phyloP scores from a whole-genome alignment of 2,797 vertebrate genomes.

The Poeciliopsis gracilis region DNA sequence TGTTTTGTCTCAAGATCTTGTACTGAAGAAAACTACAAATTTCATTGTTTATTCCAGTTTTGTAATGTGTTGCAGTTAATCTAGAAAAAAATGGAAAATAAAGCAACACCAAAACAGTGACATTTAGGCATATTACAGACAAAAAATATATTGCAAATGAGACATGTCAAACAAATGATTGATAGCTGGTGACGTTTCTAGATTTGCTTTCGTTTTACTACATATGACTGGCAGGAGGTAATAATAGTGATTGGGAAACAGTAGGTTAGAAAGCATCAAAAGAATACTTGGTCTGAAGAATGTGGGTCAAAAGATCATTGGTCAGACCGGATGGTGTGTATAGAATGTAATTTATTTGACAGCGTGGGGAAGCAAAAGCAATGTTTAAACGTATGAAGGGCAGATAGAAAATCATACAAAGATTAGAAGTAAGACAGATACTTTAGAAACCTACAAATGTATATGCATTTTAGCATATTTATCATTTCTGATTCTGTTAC shows the following conservation, averaged over 20 bases:
- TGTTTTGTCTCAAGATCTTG: not conserved
- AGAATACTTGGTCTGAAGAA: not conserved
- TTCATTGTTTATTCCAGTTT: not conserved
- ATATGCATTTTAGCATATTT: slow-evolving; percentile 23
- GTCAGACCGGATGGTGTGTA: slow-evolving; percentile 6
- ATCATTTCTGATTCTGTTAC: slow-evolving; percentile 60
- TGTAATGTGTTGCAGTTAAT: not conserved
- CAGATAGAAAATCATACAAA: not conserved
- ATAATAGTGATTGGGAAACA: slow-evolving; percentile 10
- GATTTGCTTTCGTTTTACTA: slow-evolving; percentile 8
- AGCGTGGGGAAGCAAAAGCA: not conserved
- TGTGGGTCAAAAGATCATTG: slow-evolving; percentile 4
- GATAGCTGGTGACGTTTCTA: not conserved
- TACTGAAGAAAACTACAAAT: not conserved
- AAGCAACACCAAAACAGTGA: not conserved
- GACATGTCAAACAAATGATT: not conserved
- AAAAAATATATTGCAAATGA: not conserved
- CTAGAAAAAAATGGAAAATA: not conserved
- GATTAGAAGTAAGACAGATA: not conserved
- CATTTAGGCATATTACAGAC: too few species aligned
- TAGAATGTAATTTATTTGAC: slow-evolving; percentile 5
- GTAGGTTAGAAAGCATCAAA: slow-evolving; percentile 14
- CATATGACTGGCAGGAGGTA: slow-evolving; percentile 6
- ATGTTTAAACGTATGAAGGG: not conserved
- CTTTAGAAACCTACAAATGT: not conserved